Evolutionary conservation across 2,888 invertebrate genomes (phyloP), one percentile per base, ranked within the genome.

Genomic region (Agelastica alni): DNA sequence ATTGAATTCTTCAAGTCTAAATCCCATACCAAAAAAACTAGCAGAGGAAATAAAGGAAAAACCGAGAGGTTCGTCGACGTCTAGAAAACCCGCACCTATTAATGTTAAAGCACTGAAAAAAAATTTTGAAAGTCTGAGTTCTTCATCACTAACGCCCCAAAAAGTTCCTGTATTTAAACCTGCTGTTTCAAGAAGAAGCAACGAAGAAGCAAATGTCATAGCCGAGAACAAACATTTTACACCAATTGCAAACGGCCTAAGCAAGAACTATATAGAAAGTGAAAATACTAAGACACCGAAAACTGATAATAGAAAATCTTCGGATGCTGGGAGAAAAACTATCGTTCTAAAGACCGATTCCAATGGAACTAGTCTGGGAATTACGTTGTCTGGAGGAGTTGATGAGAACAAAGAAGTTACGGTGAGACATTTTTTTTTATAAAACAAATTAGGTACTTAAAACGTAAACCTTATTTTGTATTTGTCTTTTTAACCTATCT

Each of bases 341-440:
- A 82, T 87, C 36, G 80, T 86, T 16, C 76, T 88, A 53, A 85
- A 85, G 68, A 80, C 87, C 53, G 88, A 88, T 68, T 81, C 83
- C 60, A 80, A 83, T 2, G 84, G 84, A 37, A 85, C 90, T 14
- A 91, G 89, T 69, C 87, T 94, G 55, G 94, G 94, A 34, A 88
- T 94, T 56, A 92, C 91, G 36, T 79, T 95, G 64, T 92, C 93
- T 45, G 94, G 94, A 53, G 94, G 94, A 45, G 85, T 87, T 12
- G 94, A 95, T 74, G 94, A 94, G 80, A 87, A 89, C 68, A 94
- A 93, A 79, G 92, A 93, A 76, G 92, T 94, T 61, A 93, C 92
- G 70, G 93, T 91, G 76, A 79, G 85, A 62, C 31, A 12, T 16
- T 6, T 20, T 47, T 37, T 39, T 37, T 45, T 47, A 31, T 2